phyloP scores from a whole-genome alignment of 2,888 invertebrate species.

The Leucoma salicis region DNA sequence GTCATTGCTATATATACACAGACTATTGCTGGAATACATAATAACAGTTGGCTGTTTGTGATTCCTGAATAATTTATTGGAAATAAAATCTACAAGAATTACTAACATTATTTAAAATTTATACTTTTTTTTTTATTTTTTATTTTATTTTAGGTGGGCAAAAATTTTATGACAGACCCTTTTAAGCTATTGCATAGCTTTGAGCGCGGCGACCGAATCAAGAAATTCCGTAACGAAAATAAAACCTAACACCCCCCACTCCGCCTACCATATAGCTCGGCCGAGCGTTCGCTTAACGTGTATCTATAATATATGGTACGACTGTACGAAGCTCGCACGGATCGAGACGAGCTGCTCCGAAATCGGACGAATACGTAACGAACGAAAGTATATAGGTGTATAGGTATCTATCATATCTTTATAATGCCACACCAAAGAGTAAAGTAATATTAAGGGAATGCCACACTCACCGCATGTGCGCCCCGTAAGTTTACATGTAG shows the following conservation, averaged over 20 bases:
- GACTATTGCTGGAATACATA: no score
- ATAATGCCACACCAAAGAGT: not conserved
- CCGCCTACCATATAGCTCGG: no score
- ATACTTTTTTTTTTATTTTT: no score
- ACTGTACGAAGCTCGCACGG: not conserved
- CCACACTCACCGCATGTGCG: not conserved
- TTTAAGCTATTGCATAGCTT: not conserved
- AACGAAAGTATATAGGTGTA: constrained; percentile 4
- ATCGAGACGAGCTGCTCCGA: constrained; percentile 2
- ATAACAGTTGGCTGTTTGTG: no score
- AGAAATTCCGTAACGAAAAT: not conserved
- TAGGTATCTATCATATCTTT: not conserved
- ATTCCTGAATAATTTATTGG: no score
- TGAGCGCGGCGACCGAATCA: not conserved
- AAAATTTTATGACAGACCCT: no score
- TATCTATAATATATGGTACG: not conserved
- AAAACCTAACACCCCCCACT: not conserved
- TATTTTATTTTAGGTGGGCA: no score
- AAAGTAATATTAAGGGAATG: not conserved
- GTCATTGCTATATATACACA: no score
- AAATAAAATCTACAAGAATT: no score
- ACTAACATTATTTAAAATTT: no score
- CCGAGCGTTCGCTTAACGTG: no score
- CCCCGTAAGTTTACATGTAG: no score
- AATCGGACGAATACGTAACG: constrained; percentile 5